Evolutionary conservation across 2,888 invertebrate genomes (phyloP).

Genomic region (Pseudococcus jackbeardsleyi): DNA sequence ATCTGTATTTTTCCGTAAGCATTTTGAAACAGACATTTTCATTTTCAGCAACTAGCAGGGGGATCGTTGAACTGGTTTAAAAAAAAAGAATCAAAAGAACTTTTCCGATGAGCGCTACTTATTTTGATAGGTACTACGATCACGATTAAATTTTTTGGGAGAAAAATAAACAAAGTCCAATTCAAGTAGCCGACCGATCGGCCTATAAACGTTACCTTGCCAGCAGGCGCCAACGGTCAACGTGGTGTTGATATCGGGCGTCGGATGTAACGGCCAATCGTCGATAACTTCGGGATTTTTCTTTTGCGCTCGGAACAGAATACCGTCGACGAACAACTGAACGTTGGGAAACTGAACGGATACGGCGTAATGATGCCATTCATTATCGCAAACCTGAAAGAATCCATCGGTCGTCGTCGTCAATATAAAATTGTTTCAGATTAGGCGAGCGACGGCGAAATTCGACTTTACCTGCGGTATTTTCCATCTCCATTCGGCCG

Average conservation of each 20-base stretch:
- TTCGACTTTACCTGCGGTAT: slow-evolving; percentile 80
- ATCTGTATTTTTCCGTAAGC: no score
- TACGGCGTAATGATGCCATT: slow-evolving; percentile 98
- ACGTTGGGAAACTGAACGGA: slow-evolving; percentile 94
- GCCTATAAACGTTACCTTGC: slow-evolving; percentile 77
- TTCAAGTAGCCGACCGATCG: no score
- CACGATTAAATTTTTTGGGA: no score
- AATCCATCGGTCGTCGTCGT: neutral
- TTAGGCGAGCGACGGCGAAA: neutral
- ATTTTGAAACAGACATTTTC: no score
- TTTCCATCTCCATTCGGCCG: slow-evolving; percentile 99
- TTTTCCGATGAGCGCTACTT: no score
- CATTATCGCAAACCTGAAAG: slow-evolving; percentile 89
- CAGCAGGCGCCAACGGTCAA: slow-evolving; percentile 97
- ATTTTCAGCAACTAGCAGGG: no score
- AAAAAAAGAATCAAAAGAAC: no score
- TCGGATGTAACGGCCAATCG: slow-evolving; percentile 98
- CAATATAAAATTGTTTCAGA: neutral
- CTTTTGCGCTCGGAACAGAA: slow-evolving; percentile 77
- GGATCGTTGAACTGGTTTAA: no score
- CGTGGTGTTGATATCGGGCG: slow-evolving; percentile 93
- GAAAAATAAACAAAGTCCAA: no score
- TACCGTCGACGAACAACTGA: slow-evolving; percentile 90
- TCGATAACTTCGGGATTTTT: slow-evolving; percentile 97
- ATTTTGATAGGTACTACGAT: no score